Evolutionary conservation across 1,140 invertebrate species (phyloP).

Genomic region (Caerostris darwini): DNA sequence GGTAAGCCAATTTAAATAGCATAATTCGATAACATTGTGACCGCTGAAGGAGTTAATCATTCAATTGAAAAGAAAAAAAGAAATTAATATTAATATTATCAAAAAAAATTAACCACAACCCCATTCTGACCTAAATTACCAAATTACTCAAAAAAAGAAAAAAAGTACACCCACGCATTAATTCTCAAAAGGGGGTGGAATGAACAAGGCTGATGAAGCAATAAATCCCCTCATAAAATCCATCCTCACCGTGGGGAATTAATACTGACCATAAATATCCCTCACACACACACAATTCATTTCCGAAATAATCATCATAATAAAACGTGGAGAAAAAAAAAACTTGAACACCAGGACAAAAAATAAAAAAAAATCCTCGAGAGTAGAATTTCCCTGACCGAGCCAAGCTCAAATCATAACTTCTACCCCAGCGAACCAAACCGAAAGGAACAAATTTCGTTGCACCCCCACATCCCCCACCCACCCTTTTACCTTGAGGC

Average conservation of each 20-base stretch:
- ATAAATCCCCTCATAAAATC: constrained; percentile 35
- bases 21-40: too few species aligned
- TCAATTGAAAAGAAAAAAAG: background rate
- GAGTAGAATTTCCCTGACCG: constrained; percentile 3
- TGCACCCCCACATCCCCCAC: background rate
- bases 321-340: constrained; percentile 52
- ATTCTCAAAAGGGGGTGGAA: background rate
- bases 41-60: too few species aligned
- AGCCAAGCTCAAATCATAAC: constrained; percentile 56
- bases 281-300: constrained; percentile 52
- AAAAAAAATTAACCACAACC: background rate
- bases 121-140: background rate
- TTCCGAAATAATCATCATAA: constrained; percentile 67
- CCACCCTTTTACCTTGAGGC: background rate
- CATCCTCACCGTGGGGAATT: constrained; percentile 35
- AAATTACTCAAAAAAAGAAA: background rate
- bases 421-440: constrained; percentile 46
- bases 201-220: background rate
- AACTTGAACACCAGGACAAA: background rate
- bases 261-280: constrained; percentile 47
- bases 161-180: background rate
- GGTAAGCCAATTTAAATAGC: too few species aligned
- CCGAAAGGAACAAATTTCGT: constrained; percentile 21
- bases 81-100: background rate
- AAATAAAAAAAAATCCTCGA: background rate